Percentiles rank a stretch among this genome's conserved stretches.
phyloP scores from a whole-genome alignment of 2,797 vertebrate genomes.

The Buceros bicornis region DNA sequence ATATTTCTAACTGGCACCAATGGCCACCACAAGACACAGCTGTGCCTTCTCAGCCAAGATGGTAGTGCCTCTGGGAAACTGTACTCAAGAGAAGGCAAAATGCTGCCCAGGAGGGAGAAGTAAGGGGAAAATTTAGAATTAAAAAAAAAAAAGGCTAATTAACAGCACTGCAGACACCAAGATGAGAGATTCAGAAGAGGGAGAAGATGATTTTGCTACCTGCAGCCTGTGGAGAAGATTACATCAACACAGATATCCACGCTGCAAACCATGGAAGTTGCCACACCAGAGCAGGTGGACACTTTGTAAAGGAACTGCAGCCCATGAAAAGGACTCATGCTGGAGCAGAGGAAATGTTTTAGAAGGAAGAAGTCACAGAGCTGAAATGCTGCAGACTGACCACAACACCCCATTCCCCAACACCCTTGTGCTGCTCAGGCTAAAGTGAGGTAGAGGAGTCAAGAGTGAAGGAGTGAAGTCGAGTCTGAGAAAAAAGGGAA shows the following conservation, averaged over 20 bases:
- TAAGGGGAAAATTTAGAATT: neutral
- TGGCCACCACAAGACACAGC: too few species aligned
- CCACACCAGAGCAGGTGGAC: fast-evolving
- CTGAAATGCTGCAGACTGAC: neutral
- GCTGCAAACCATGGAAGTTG: neutral
- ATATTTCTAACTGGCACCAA: neutral
- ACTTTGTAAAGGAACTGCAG: fast-evolving
- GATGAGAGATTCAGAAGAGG: neutral
- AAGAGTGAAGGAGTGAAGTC: neutral
- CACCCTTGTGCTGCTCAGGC: neutral
- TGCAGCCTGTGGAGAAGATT: neutral
- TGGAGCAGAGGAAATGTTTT: neutral
- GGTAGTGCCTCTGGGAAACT: neutral
- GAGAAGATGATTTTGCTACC: neutral
- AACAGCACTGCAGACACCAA: neutral
- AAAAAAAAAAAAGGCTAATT: neutral
- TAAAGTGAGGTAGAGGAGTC: neutral
- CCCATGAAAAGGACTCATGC: neutral
- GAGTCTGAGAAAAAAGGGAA: neutral
- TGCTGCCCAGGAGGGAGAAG: neutral
- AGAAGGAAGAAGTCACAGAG: neutral
- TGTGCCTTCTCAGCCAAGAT: neutral
- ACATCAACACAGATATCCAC: fast-evolving
- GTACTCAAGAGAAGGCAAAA: neutral
- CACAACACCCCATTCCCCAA: neutral